These are phyloP conservation scores for Cephus pulcher DNA, from an alignment of 2,888 invertebrate species.

Conservation along the genomic window DNA sequence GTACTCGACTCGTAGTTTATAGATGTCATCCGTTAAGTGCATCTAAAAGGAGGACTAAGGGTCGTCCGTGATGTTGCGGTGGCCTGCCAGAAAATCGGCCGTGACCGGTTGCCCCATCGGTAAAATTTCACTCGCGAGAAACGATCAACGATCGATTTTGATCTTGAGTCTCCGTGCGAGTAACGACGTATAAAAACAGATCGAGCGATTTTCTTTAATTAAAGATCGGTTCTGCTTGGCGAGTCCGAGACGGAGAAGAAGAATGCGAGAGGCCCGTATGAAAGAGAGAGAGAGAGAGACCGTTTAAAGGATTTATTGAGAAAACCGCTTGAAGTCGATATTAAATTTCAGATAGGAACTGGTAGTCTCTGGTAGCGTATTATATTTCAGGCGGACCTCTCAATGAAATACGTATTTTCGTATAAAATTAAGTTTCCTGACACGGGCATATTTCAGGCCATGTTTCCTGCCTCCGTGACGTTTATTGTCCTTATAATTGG, in stretches of 20 bases:
- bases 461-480: background rate
- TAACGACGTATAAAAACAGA: constrained; percentile 5
- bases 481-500: constrained; percentile 5
- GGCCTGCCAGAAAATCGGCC: background rate
- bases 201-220: constrained; percentile 46
- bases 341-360: constrained; percentile 46
- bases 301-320: constrained; percentile 43
- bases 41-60: constrained; percentile 31
- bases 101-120: background rate
- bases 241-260: background rate
- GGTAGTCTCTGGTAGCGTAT: constrained; percentile 38
- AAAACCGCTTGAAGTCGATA: constrained; percentile 39
- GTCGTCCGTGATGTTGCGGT: background rate
- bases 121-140: background rate
- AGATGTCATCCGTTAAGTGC: constrained; percentile 50
- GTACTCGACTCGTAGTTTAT: constrained; percentile 47
- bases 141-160: background rate
- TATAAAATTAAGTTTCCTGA: constrained; percentile 32
- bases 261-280: background rate
- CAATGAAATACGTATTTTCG: constrained; percentile 25
- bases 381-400: constrained; percentile 35
- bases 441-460: constrained; percentile 12
- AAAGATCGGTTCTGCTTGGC: constrained; percentile 29
- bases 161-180: background rate
- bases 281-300: constrained; percentile 37